Evolutionary conservation across 2,113 vertebrate species (phyloP).

Genomic region (Hyaena hyaena): DNA sequence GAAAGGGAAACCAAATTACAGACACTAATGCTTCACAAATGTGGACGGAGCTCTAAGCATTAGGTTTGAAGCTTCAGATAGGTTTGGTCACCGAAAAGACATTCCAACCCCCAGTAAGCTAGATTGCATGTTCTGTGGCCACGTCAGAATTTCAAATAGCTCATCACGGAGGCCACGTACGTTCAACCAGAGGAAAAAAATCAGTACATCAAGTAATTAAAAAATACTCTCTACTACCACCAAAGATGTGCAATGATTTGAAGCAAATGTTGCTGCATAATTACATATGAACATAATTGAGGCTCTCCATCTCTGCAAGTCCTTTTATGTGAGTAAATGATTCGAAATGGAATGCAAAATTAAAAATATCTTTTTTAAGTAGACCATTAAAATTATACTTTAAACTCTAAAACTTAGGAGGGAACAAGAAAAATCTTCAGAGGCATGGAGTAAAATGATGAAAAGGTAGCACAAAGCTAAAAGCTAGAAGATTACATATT

Average conservation of each 20-base stretch:
- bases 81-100: neutral
- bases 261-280: conserved; percentile 74
- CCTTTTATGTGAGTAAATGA: conserved; percentile 74
- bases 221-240: conserved; percentile 73
- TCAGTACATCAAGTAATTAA: conserved; percentile 81
- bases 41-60: neutral
- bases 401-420: conserved; percentile 61
- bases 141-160: conserved; percentile 71
- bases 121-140: neutral
- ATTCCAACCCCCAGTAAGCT: conserved; percentile 22
- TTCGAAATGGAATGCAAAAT: conserved; percentile 78
- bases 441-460: neutral
- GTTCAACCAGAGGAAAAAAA: conserved; percentile 59
- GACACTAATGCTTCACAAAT: neutral
- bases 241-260: conserved; percentile 72
- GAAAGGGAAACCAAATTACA: neutral
- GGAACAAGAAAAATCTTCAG: conserved; percentile 58
- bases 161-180: conserved; percentile 67
- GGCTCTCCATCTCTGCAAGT: conserved; percentile 67
- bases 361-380: conserved; percentile 75
- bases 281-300: conserved; percentile 69
- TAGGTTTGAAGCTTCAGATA: neutral
- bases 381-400: conserved; percentile 74
- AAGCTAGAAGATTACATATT: neutral
- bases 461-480: conserved; percentile 8